Evolutionary conservation across 2,888 invertebrate genomes (phyloP).

Genomic region (Drosophila cognata): DNA sequence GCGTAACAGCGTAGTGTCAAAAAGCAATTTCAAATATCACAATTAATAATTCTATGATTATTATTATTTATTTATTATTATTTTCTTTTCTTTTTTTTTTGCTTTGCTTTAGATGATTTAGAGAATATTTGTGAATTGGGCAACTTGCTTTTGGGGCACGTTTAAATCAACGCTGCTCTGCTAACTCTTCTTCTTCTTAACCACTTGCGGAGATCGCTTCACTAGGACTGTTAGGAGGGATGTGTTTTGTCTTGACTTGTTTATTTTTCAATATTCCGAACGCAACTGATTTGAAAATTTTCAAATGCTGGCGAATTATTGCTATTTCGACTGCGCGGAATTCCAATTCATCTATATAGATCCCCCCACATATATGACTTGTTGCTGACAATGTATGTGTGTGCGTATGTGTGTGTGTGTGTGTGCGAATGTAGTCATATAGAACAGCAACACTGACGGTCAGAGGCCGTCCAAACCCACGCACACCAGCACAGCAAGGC

Average conservation of each 20-base stretch:
- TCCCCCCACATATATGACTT: constrained; percentile 38
- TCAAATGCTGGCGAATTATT: constrained; percentile 82
- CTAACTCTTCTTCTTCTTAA: constrained; percentile 50
- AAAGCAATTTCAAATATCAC: constrained; percentile 35
- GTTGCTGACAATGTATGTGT: constrained; percentile 21
- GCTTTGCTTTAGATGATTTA: constrained; percentile 19
- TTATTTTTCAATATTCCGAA: constrained; percentile 85
- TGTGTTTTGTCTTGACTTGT: constrained; percentile 77
- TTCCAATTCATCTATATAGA: constrained; percentile 76
- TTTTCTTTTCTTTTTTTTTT: constrained; percentile 24
- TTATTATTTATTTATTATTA: constrained; percentile 14
- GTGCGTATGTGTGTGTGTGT: not conserved
- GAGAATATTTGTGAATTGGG: constrained; percentile 26
- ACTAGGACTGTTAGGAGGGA: constrained; percentile 71
- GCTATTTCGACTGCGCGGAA: constrained; percentile 78
- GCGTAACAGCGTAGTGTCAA: constrained; percentile 50
- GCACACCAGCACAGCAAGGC: constrained; percentile 51
- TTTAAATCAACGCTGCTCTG: constrained; percentile 68
- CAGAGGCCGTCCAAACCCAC: constrained; percentile 80
- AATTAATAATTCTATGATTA: constrained; percentile 25
- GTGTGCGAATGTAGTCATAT: constrained; percentile 48
- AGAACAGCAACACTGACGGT: constrained; percentile 67
- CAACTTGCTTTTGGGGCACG: constrained; percentile 78
- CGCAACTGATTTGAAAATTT: constrained; percentile 84
- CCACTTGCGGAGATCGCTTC: constrained; percentile 81